Base-by-base conservation (phyloP, 2,113 vertebrate genomes). In the Peromyscus maniculatus region DNA sequence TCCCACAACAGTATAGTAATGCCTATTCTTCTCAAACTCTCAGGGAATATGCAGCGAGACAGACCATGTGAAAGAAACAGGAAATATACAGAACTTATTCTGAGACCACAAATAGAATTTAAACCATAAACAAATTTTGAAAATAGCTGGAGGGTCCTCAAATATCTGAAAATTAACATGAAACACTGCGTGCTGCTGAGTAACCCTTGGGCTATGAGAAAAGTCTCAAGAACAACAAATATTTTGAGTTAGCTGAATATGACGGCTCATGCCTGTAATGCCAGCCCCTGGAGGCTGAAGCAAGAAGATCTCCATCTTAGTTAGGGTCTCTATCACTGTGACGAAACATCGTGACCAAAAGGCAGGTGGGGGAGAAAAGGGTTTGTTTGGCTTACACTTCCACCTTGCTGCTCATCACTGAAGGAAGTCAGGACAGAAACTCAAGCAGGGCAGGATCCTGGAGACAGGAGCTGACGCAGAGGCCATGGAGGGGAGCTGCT, bases 31-130 rank as follows among this genome's bases (percentile, higher is more conserved):
- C 59, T 97, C 22, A 69, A 91, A 93, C 9, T 64, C 80, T 62
- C 46, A 55, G 78, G 59, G 57, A 66, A 62, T 39, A 64, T 46
- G 66, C 9, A 55, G 74, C 33, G 71, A 71, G 22, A 26, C 7
- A 93, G 77, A 66, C 24, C 84, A 62, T 62, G 79, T 83, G 39
- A 95, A 91, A n/a, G 72, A 36, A 36, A 66, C 0, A 93, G 93
- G 87, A 96, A 91, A 67, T 26, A 69, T n/a, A 80, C 36, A 57
- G 79, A 75, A 36, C 72, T 78, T 52, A 8, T 75, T 94, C 39
- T 89, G 57, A 89, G 28, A 91, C 62, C 46, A 82, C 31, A 89
- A 89, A 8, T 91, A 67, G 17, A 94, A 82, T 94, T 94, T 92
- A 93, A 95, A 84, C 22, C 62, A 89, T 43, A 96, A 94, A 94